These are phyloP conservation scores for Apamea anceps DNA, from an alignment of 2,888 invertebrate genomes.

Conservation along the genomic window DNA sequence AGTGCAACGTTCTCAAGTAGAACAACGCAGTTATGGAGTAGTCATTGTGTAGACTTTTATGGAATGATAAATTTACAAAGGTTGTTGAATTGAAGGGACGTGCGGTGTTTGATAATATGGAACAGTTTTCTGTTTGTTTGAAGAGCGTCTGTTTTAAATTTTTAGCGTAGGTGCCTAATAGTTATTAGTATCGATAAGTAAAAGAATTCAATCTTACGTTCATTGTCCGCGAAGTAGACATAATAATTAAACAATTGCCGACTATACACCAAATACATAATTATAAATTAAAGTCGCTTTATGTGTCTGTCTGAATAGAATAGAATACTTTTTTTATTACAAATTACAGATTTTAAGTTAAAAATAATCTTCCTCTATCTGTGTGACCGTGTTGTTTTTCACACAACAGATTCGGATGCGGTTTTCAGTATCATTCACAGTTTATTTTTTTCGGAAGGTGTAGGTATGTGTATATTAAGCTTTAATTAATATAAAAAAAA, in stretches of 20 bases:
- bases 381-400: neutral
- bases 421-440: neutral
- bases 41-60: conserved; percentile 38
- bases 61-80: conserved; percentile 46
- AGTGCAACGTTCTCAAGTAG: conserved; percentile 67
- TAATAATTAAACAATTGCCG: neutral
- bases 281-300: neutral
- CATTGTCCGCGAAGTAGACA: neutral
- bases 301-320: neutral
- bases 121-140: neutral
- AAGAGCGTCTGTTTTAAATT: neutral
- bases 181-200: neutral
- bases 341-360: too few relatives aligned
- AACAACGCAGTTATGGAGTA: conserved; percentile 51
- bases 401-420: neutral
- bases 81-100: conserved; percentile 20
- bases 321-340: too few relatives aligned
- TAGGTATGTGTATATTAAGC: neutral
- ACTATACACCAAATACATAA: neutral
- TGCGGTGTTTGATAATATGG: conserved; percentile 31
- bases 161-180: neutral
- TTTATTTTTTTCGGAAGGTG: neutral
- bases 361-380: too few relatives aligned
- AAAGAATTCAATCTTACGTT: neutral
- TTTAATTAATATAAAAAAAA: neutral